These are phyloP conservation scores for Myopa testacea DNA, from an alignment of 2,888 invertebrate genomes.

Conservation along the genomic window DNA sequence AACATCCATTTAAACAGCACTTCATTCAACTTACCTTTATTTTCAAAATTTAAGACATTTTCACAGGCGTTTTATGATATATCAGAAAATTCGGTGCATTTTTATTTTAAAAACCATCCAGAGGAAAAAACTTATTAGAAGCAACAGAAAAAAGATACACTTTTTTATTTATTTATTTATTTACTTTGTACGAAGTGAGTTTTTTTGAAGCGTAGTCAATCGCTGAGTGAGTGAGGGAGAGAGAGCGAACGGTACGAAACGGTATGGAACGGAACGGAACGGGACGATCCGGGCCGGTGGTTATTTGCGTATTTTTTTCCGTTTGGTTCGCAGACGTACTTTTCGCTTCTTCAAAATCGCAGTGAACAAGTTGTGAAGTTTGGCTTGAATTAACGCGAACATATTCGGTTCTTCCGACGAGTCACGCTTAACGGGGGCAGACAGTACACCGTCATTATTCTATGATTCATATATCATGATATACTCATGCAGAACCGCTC, in stretches of 20 bases:
- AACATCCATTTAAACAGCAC: no score
- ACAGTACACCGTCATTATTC: conserved; percentile 52
- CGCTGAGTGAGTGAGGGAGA: no score
- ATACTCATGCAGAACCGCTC: conserved; percentile 6
- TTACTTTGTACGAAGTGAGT: no score
- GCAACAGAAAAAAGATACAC: no score
- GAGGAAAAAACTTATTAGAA: no score
- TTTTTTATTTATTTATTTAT: no score
- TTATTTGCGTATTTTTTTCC: conserved; percentile 66
- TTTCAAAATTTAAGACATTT: background rate
- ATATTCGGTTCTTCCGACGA: conserved; percentile 63
- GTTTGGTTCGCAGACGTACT: conserved; percentile 64
- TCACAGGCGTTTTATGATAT: background rate
- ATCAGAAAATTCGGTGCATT: background rate
- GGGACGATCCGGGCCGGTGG: conserved; percentile 40
- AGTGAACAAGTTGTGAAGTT: conserved; percentile 51
- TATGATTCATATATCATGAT: conserved; percentile 49
- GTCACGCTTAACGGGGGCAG: conserved; percentile 51
- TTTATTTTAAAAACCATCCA: no score
- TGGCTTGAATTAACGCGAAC: conserved; percentile 61
- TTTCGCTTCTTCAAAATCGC: conserved; percentile 65
- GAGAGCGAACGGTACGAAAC: no score
- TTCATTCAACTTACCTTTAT: background rate
- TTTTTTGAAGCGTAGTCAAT: no score
- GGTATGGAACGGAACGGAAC: no score